Evolutionary conservation across 1,140 invertebrate genomes (phyloP), one percentile per base, ranked within the genome.

Genomic region (Caenorhabditis elegans): DNA sequence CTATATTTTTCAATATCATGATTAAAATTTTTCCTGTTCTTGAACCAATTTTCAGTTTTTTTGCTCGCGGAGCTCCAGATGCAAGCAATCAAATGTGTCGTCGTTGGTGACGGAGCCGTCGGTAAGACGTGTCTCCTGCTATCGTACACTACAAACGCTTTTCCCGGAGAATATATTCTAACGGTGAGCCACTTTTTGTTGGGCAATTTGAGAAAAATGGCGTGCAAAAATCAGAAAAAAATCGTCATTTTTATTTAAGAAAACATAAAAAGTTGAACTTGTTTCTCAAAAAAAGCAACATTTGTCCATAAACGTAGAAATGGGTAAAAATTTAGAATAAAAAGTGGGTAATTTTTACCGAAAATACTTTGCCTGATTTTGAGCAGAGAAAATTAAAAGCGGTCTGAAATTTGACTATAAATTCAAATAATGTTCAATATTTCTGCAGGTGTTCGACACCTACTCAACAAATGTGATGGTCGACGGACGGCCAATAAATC

Each of bases 381-480:
- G n/a, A n/a, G n/a, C n/a, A n/a, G n/a, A n/a, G n/a, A n/a, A n/a
- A n/a, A n/a, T n/a, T n/a, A n/a, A n/a, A n/a, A n/a, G n/a, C n/a
- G n/a, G n/a, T n/a, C n/a, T n/a, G n/a, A n/a, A n/a, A n/a, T n/a
- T n/a, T n/a, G n/a, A n/a, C n/a, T n/a, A n/a, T n/a, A n/a, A 43
- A 43, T 43, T 43, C 15, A 43, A 43, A 43, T 43, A n/a, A n/a
- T n/a, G n/a, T n/a, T n/a, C n/a, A n/a, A n/a, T n/a, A n/a, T 43
- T 26, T 76, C 31, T 79, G 2, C 60, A 76, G 65, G 82, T 95
- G 26, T 92, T 89, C 79, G 88, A 89, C 79, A 92, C 91, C 79
- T 92, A 91, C 86, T 97, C 96, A 5, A 96, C 96, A 26, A 98
- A 98, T 93, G 96, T 99, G n/a, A 98, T 98, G 95, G 96, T 98